phyloP scores from a whole-genome alignment of 2,113 vertebrate species.

The Castor canadensis region DNA sequence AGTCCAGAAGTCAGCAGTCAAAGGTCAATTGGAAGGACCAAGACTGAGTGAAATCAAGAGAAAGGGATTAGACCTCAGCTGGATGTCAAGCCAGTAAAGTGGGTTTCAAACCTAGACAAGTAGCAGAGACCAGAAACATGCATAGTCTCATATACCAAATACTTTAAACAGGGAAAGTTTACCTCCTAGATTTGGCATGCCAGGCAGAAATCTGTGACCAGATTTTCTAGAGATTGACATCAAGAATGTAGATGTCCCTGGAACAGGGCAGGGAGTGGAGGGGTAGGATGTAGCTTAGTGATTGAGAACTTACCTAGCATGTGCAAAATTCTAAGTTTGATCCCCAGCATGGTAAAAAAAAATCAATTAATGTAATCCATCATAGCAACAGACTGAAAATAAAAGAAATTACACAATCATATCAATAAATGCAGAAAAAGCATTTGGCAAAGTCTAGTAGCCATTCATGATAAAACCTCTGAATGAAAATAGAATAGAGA shows the following conservation, averaged over 20 bases:
- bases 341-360: background rate
- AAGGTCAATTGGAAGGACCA: slow-evolving; percentile 67
- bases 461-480: background rate
- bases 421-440: background rate
- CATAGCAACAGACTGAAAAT: background rate
- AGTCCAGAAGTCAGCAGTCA: slow-evolving; percentile 66
- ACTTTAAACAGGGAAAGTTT: background rate
- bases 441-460: background rate
- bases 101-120: slow-evolving; percentile 27
- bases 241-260: background rate
- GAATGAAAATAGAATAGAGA: background rate
- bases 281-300: no score
- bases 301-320: background rate
- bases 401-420: background rate
- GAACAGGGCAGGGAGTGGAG: no score
- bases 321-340: background rate
- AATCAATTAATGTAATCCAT: background rate
- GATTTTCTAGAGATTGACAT: background rate
- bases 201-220: background rate
- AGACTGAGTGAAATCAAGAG: slow-evolving; percentile 52
- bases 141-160: background rate
- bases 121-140: background rate
- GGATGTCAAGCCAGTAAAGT: slow-evolving; percentile 41
- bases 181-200: background rate
- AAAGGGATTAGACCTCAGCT: slow-evolving; percentile 53